Base-by-base conservation (phyloP, 2,797 vertebrate genomes). In the Gastrophryne carolinensis region DNA sequence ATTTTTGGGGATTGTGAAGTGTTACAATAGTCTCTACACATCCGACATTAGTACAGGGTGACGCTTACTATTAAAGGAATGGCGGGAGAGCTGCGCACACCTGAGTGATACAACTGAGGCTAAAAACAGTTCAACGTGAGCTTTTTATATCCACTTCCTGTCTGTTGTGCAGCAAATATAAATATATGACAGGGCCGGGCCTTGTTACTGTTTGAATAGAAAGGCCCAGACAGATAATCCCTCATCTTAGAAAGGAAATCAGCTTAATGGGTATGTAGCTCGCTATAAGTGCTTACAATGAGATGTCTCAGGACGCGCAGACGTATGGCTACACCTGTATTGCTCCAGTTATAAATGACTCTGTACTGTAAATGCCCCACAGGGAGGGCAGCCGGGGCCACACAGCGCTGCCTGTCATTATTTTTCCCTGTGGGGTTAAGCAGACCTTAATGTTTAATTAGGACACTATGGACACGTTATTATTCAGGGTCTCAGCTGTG, bases 401-500 rank as follows among this genome's bases (percentile, higher is more conserved):
- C 17, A 1, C 23, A 10, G 2, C n/a, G 19, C 3, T 67, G 64
- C 8, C 13, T 35, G 6, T 15, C 30, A 24, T 67, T 15, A 50
- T 56, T 4, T 26, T 27, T 3, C 50, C 17, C 23, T 29, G 21
- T 27, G 5, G 34, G 65, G 17, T 11, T 44, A 27, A 26, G 15
- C 26, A 17, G 63, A 47, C 35, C 17, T 32, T 11, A 65, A 77
- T 71, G 75, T 34, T 49, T 72, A 58, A 71, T 77, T 65, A 71
- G 75, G 52, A 63, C 50, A 56, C 29, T 57, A 47, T 49, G 23
- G 74, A 56, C 66, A 70, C 17, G 27, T 64, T 64, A 64, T 71
- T 71, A 71, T 50, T 37, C 34, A 19, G 12, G 58, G 60, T 50
- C 67, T 77, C 75, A 65, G 75, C 75, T 65, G 67, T 41, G 17